Conservation (phyloP, 2,113 vertebrate genomes). For the Agelaius tricolor region DNA sequence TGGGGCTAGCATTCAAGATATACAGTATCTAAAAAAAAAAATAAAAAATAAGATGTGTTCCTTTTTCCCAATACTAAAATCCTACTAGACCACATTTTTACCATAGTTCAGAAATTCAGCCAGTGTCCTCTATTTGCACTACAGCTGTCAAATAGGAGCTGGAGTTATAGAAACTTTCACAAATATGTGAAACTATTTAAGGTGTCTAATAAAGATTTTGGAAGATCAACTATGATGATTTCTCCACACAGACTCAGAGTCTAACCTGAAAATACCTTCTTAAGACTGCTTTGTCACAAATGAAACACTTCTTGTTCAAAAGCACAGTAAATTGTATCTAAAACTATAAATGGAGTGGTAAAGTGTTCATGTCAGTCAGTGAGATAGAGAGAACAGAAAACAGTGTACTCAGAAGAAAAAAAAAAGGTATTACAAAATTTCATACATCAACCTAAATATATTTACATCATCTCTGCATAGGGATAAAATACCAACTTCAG, state of each 20-base stretch:
- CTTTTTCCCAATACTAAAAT: background rate
- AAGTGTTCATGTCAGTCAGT: background rate
- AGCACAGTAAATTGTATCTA: background rate
- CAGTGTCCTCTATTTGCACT: background rate
- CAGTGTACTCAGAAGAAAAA: background rate
- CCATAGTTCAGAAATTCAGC: background rate
- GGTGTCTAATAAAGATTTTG: background rate
- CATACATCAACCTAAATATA: background rate
- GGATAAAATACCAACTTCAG: background rate
- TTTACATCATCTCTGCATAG: background rate
- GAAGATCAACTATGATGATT: background rate
- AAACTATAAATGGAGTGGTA: background rate
- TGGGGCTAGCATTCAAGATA: background rate
- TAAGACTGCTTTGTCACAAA: background rate
- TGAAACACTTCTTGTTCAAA: background rate
- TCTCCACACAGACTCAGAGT: background rate
- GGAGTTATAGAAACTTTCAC: background rate
- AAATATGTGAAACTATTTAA: background rate
- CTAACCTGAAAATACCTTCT: background rate
- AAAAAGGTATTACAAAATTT: background rate
- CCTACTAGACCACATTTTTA: background rate
- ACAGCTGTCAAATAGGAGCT: background rate
- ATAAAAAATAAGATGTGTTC: background rate
- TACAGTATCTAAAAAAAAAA: background rate
- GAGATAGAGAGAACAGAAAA: background rate